phyloP scores from a whole-genome alignment of 2,797 vertebrate species.

The Eidolon dupreanum region DNA sequence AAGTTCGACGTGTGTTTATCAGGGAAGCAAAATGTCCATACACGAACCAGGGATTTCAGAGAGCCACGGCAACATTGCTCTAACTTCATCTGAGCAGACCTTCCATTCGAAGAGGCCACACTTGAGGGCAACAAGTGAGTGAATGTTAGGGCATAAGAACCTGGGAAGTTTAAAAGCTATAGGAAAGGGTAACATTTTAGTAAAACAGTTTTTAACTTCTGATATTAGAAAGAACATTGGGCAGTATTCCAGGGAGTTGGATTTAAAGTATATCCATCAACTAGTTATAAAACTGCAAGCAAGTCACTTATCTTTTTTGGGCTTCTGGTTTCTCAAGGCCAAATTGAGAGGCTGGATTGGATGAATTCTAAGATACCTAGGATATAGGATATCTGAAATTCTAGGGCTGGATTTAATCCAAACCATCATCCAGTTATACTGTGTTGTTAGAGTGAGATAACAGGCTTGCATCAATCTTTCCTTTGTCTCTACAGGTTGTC shows the following conservation, averaged over 20 bases:
- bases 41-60: not conserved
- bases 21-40: not conserved
- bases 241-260: not conserved
- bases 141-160: not conserved
- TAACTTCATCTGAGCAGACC: not conserved
- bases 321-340: not conserved
- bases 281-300: not conserved
- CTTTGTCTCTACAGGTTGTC: not conserved
- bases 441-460: not conserved
- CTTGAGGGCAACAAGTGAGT: not conserved
- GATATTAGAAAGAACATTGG: not conserved
- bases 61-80: not conserved
- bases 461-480: not conserved
- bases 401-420: not conserved
- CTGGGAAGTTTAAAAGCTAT: not conserved
- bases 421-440: not conserved
- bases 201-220: not conserved
- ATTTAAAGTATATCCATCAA: not conserved
- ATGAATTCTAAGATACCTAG: not conserved
- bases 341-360: not conserved
- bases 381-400: not conserved
- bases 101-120: not conserved
- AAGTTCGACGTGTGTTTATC: not conserved
- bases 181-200: not conserved
- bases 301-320: not conserved